Evolutionary conservation across 92 coral and sea anemone genomes (phyloP), one percentile per base, ranked within the genome.

Genomic region (Desmophyllum pertusum): DNA sequence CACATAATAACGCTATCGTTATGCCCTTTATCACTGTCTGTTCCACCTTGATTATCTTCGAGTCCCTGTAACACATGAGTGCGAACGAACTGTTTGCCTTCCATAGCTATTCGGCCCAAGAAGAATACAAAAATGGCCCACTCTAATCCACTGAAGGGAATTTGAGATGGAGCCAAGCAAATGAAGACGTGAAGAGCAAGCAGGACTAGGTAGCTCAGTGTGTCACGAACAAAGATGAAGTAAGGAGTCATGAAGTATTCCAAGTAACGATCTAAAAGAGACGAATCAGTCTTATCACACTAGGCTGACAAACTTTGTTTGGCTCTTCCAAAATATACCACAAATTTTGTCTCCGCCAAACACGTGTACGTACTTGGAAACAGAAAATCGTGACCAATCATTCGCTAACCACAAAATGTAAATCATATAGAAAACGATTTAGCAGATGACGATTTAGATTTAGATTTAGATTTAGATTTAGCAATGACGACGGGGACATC

Each of bases 41-140:
- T n/a, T 21, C 8, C 65, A 57, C 19, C 65, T 48, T 48, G 65
- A 21, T 57, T 21, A 57, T 9, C 25, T 57, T 25, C 8, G n/a
- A 21, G n/a, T 57, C 30, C 7, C 30, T 25, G 65, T 5, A 63
- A 10, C 69, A 31, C 19, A 25, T 25, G 11, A 10, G 69, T 3
- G 69, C 6, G 38, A 27, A 63, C 31, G 35, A 70, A 38, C 9
- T 70, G 75, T 6, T 40, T 30, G 18, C 5, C 1, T 25, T 70
- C 75, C 45, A 70, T 17, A 8, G 40, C 17, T 36, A 42, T 19
- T 13, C 75, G 75, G 6, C 75, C 75, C 35, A 21, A 23, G 48
- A 70, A 70, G n/a, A 70, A 70, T 18, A 70, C 50, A 11, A 70
- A 11, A 11, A 70, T 38, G 53, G 31, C 50, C 75, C 75, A 70